phyloP scores from a whole-genome alignment of 2,888 invertebrate genomes.

The Cyaniris semiargus region DNA sequence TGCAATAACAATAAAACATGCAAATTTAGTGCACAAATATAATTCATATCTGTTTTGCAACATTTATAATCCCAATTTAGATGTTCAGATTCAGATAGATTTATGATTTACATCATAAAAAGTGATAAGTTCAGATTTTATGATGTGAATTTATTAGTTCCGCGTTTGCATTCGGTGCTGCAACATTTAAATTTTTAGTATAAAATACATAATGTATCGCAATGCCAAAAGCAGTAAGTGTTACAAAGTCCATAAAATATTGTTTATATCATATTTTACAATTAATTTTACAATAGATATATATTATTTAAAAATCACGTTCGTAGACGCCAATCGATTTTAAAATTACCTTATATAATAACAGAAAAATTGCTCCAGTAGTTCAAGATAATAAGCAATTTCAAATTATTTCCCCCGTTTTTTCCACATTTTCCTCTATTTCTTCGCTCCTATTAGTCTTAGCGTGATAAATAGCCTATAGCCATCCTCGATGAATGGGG shows the following conservation, averaged over 20 bases:
- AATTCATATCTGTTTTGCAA: neutral
- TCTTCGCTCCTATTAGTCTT: too few species aligned
- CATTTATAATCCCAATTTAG: neutral
- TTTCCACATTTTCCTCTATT: too few species aligned
- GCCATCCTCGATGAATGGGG: too few species aligned
- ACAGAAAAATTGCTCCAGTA: too few species aligned
- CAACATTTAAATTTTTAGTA: neutral
- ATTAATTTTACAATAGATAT: too few species aligned
- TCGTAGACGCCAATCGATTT: neutral
- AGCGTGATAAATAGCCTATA: too few species aligned
- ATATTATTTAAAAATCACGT: neutral
- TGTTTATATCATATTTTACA: neutral
- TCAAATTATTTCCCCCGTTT: too few species aligned
- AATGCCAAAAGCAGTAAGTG: neutral
- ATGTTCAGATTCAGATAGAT: neutral
- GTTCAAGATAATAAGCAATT: too few species aligned
- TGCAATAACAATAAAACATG: neutral
- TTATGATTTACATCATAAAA: conserved; percentile 20
- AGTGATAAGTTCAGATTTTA: conserved; percentile 12
- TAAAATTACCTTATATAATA: too few species aligned
- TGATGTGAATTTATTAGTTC: neutral
- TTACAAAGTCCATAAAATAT: neutral
- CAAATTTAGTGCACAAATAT: conserved; percentile 17
- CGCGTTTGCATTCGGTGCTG: neutral
- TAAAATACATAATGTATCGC: conserved; percentile 4